Base-by-base conservation (phyloP, 2,797 vertebrate genomes). In the Aselliscus stoliczkanus region DNA sequence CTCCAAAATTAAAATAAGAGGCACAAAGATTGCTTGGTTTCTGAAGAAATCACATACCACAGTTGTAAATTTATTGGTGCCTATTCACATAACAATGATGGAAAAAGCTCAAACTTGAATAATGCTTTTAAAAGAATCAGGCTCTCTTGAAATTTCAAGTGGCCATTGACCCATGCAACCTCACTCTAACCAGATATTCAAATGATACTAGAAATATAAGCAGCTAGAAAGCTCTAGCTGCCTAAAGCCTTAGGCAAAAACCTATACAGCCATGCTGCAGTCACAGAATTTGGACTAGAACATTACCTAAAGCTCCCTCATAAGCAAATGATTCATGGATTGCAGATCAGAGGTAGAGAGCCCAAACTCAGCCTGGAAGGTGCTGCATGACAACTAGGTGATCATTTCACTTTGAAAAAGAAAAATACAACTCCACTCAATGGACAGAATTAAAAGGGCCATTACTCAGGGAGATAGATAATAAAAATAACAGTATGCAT, bases 41-140 rank as follows among this genome's bases (percentile, higher is more conserved):
- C 52, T 94, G 60, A 88, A 96, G 37, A 94, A 94, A 91, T 67
- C 31, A 72, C n/a, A 85, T 42, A 52, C 13, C 34, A 80, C n/a
- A 76, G 76, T 82, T 86, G 12, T 58, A 75, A 9, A 56, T 84
- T 88, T 80, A 80, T 80, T 90, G 75, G 75, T 20, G 9, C 21
- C 31, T 75, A 29, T 82, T 89, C 62, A 47, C 17, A 67, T 34
- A 52, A 25, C 42, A 83, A 65, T 3, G 82, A 90, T 7, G n/a
- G 29, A 12, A 50, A 62, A 37, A 77, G 21, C 5, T 87, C 42
- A 89, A 50, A 65, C 83, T 67, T 79, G 18, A 93, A 79, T 90
- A 62, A 79, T 44, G 34, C 34, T 87, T 90, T 94, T 18, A 60
- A 81, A 1, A 73, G 27, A 42, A 60, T 54, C 50, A 67, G 31